Evolutionary conservation across 2,888 invertebrate species (phyloP).

Genomic region (Cephus pygmeus): DNA sequence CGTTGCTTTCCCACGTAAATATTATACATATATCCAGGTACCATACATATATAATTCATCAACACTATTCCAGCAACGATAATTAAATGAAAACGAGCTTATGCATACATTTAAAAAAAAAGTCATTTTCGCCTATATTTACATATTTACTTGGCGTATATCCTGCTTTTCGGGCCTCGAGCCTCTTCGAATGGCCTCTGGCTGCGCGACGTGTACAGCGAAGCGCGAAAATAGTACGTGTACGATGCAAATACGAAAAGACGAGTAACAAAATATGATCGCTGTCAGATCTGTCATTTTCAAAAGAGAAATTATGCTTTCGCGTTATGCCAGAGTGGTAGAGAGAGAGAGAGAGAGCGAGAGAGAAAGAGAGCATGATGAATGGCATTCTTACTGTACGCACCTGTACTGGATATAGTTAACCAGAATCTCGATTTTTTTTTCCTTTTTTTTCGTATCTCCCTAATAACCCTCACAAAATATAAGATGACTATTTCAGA

Average conservation of each 20-base stretch:
- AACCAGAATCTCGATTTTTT: background rate
- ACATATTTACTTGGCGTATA: background rate
- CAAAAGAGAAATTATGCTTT: background rate
- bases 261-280: background rate
- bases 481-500: background rate
- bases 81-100: background rate
- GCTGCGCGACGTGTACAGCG: background rate
- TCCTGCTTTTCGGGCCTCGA: background rate
- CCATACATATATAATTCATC: background rate
- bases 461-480: no score
- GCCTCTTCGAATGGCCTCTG: background rate
- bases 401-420: background rate
- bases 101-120: background rate
- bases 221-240: background rate
- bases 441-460: background rate
- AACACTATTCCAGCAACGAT: background rate
- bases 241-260: background rate
- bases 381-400: background rate
- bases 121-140: background rate
- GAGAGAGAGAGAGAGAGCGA: background rate
- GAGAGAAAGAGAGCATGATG: background rate
- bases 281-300: background rate
- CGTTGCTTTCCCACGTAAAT: background rate
- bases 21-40: background rate
- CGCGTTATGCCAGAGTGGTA: background rate